These are phyloP conservation scores for Papilio helenus DNA, from an alignment of 1,140 invertebrate genomes.

Conservation along the genomic window DNA sequence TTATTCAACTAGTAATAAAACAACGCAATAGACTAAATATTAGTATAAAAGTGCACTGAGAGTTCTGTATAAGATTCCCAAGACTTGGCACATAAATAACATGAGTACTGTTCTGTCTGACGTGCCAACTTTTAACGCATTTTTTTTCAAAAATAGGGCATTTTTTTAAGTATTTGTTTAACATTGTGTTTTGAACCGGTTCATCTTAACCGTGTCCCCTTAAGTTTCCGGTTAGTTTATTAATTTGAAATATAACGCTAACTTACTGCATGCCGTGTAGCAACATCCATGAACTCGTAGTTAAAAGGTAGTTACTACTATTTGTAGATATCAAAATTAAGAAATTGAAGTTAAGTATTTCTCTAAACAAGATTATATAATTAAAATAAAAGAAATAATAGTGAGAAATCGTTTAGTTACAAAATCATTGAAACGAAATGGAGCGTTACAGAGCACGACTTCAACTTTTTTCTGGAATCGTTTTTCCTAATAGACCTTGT, in stretches of 20 bases:
- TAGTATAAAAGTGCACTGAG: not conserved
- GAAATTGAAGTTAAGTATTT: not conserved
- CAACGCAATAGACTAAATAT: not conserved
- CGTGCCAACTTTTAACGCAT: not conserved
- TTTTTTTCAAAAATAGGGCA: not conserved
- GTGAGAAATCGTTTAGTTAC: not conserved
- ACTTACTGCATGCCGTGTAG: too few species aligned
- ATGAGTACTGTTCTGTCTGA: not conserved
- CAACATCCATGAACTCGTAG: too few species aligned
- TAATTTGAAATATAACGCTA: too few species aligned
- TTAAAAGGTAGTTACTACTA: not conserved
- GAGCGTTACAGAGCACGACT: not conserved
- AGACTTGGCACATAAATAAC: not conserved
- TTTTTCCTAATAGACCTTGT: not conserved
- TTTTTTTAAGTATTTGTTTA: not conserved
- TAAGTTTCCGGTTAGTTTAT: conserved; percentile 74
- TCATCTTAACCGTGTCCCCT: conserved; percentile 69
- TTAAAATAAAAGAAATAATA: not conserved
- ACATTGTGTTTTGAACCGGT: conserved; percentile 52
- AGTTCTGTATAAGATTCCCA: not conserved
- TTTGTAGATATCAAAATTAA: not conserved
- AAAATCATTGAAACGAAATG: not conserved
- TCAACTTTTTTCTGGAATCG: not conserved
- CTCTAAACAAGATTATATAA: not conserved
- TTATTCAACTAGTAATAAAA: not conserved